phyloP scores from a whole-genome alignment of 2,797 vertebrate species.

The Buceros bicornis region DNA sequence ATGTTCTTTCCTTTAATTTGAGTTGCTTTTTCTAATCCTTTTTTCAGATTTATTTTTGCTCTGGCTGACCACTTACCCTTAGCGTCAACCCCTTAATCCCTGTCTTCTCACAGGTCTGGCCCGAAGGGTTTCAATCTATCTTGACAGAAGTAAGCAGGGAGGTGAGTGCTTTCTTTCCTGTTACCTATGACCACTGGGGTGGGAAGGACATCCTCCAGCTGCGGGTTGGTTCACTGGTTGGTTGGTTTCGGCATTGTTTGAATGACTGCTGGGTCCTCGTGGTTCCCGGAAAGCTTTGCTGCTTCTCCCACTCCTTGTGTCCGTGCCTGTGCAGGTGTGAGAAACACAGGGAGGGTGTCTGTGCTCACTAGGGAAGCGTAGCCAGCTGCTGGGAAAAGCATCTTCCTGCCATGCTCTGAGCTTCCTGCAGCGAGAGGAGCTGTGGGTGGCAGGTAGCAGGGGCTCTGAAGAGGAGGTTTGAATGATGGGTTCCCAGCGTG shows the following conservation, averaged over 20 bases:
- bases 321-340: neutral
- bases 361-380: neutral
- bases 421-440: neutral
- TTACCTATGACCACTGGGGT: slow-evolving; percentile 39
- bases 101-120: slow-evolving; percentile 88
- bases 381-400: neutral
- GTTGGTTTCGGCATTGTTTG: neutral
- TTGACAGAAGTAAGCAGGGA: slow-evolving; percentile 95
- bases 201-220: slow-evolving; percentile 21
- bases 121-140: slow-evolving; percentile 93
- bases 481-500: neutral
- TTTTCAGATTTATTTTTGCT: slow-evolving; percentile 22
- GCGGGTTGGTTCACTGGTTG: neutral
- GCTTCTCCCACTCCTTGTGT: neutral
- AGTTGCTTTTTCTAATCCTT: slow-evolving; percentile 36
- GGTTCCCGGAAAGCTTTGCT: slow-evolving; percentile 8
- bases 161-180: slow-evolving; percentile 85
- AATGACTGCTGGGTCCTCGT: neutral
- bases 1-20: neutral
- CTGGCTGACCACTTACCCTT: slow-evolving; percentile 53
- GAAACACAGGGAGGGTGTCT: neutral
- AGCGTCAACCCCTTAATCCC: slow-evolving; percentile 54
- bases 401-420: accelerated
- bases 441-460: neutral
- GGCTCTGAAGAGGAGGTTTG: neutral